Base-by-base conservation (phyloP, 2,113 vertebrate species). In the Amblyornis subalaris region DNA sequence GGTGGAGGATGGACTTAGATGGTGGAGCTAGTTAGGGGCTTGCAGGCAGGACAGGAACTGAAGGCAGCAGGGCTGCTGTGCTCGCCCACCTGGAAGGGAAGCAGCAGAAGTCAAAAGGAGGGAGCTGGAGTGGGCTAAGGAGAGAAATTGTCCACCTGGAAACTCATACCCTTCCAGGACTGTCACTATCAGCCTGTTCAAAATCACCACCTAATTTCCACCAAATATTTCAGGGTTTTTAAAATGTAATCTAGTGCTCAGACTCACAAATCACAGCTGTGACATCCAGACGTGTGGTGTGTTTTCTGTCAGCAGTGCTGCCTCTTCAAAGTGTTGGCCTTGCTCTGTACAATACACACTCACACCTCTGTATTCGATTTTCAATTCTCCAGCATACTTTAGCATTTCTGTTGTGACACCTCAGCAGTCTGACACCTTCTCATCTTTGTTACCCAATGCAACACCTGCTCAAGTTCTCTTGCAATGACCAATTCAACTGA, bases 221-320 rank as follows among this genome's bases (percentile, higher is more conserved):
- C 4, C 28, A 35, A 51, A 51, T 47, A 25, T 9, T 33, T 62
- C 25, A 22, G 42, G 1, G 1, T 22, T 67, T 85, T 62, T 14
- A 6, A 67, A 42, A 42, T 11, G 3, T 40, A 75, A 54, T 45
- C 16, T 45, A 82, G 53, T 9, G 20, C 51, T 55, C 71, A 53
- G 36, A 58, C 31, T 70, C 64, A 54, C 31, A 88, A 73, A 73
- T 18, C 36, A 14, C 36, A 48, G 48, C 61, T 61, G 36, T 0
- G 0, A 45, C 31, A 69, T 24, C 25, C 76, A 36, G 0, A 0
- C 0, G 1, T 3, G 0, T 2, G 18, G 42, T 2, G 2, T 33
- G 38, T 13, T 58, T 53, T 67, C 70, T 42, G n/a, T 35, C 76
- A 83, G 82, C 61, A 71, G 55, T 0, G 0, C 36, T 23, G 64